phyloP scores from a whole-genome alignment of 2,113 vertebrate species.

The Mustelus asterias region DNA sequence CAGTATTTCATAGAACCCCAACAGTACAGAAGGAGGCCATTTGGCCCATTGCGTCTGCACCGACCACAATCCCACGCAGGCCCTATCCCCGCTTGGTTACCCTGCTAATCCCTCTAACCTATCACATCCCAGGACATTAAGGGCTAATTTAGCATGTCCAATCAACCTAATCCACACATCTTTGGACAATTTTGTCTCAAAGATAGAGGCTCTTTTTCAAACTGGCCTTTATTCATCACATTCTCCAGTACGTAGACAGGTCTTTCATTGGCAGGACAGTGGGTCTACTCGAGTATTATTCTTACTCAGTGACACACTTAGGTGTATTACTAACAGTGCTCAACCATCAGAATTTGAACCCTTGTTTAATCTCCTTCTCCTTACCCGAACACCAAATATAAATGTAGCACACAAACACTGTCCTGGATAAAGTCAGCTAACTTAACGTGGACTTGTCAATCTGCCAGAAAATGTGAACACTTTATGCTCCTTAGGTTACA shows the following conservation, averaged over 20 bases:
- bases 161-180: too few species aligned
- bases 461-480: not conserved
- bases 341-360: not conserved
- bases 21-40: too few species aligned
- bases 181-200: not conserved
- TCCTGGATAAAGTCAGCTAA: not conserved
- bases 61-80: too few species aligned
- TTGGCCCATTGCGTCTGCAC: too few species aligned
- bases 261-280: not conserved
- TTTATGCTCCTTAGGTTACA: not conserved
- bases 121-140: too few species aligned
- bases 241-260: not conserved
- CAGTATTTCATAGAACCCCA: too few species aligned
- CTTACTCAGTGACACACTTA: too few species aligned
- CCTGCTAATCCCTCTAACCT: too few species aligned
- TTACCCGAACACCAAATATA: not conserved
- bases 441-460: not conserved
- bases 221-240: not conserved
- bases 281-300: not conserved
- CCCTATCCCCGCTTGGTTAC: too few species aligned
- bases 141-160: too few species aligned
- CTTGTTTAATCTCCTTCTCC: not conserved
- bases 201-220: not conserved
- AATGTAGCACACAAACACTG: not conserved
- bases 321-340: not conserved